These are phyloP conservation scores for Catonia carolina DNA, from an alignment of 2,888 invertebrate genomes.

Conservation along the genomic window DNA sequence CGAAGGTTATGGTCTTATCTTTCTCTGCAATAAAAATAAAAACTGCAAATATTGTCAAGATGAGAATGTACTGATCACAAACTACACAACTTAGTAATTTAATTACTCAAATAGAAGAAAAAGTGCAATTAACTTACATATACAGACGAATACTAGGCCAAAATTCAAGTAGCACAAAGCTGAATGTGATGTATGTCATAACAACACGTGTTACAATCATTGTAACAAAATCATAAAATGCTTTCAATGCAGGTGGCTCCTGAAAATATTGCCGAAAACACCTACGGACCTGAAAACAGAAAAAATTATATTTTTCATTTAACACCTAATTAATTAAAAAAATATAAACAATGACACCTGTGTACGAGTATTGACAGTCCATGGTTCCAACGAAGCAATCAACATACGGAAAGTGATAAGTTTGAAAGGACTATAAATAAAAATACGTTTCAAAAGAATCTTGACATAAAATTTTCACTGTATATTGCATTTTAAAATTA, in stretches of 20 bases:
- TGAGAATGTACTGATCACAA: too few relatives aligned
- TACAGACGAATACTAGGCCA: slow-evolving; percentile 67
- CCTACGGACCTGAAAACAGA: slow-evolving; percentile 59
- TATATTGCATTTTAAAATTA: too few relatives aligned
- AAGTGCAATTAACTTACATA: slow-evolving; percentile 57
- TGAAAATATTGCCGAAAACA: slow-evolving; percentile 73
- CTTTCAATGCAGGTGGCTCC: slow-evolving; percentile 55
- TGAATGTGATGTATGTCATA: slow-evolving; percentile 84
- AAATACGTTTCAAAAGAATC: too few relatives aligned
- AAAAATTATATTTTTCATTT: slow-evolving; percentile 4
- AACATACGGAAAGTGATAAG: not conserved
- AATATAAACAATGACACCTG: not conserved
- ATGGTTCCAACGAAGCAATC: too few relatives aligned
- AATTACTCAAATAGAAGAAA: too few relatives aligned
- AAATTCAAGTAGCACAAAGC: slow-evolving; percentile 85
- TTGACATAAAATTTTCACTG: too few relatives aligned
- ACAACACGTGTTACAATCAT: slow-evolving; percentile 74
- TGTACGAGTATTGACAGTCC: too few relatives aligned
- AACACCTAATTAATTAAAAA: not conserved
- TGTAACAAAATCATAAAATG: slow-evolving; percentile 76
- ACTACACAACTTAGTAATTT: too few relatives aligned
- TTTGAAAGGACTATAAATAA: too few relatives aligned
- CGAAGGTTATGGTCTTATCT: too few relatives aligned
- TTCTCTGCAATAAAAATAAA: too few relatives aligned
- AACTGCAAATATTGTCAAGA: too few relatives aligned